Conservation (phyloP, 2,888 invertebrate species). For the Mythimna impura region DNA sequence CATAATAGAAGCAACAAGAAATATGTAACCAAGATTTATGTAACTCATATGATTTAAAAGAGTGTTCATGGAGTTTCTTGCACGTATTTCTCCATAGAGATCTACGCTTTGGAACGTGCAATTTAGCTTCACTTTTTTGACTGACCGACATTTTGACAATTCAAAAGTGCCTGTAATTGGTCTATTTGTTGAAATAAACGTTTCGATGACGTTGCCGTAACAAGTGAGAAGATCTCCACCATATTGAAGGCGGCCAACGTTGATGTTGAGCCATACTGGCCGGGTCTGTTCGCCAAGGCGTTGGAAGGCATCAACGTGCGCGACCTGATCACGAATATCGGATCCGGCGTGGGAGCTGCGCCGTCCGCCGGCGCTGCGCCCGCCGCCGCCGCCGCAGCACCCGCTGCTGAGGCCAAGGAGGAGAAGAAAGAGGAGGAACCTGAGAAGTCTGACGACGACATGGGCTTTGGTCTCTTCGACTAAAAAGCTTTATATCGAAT, state of each 20-base stretch:
- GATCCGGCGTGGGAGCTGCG: slow-evolving; percentile 97
- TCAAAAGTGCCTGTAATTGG: too few relatives aligned
- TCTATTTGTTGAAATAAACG: too few relatives aligned
- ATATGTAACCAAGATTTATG: too few relatives aligned
- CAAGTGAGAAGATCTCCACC: slow-evolving; percentile 99
- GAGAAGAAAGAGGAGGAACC: slow-evolving; percentile 95
- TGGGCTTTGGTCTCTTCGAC: slow-evolving; percentile 97
- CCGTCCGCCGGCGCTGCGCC: slow-evolving; percentile 93
- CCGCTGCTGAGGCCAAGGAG: slow-evolving; percentile 93
- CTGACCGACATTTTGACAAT: too few relatives aligned
- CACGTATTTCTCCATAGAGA: too few relatives aligned
- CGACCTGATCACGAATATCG: slow-evolving; percentile 97
- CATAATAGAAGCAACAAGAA: too few relatives aligned
- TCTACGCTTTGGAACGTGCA: too few relatives aligned
- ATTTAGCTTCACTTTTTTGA: too few relatives aligned
- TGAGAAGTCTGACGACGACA: slow-evolving; percentile 97
- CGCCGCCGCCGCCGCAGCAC: slow-evolving; percentile 92
- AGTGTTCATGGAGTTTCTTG: too few relatives aligned
- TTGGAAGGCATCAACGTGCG: slow-evolving; percentile 98
- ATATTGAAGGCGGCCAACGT: slow-evolving; percentile 99
- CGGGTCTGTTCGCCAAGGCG: slow-evolving; percentile 99
- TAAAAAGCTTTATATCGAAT: slow-evolving; percentile 89
- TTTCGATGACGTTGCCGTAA: too few relatives aligned
- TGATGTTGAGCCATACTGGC: slow-evolving; percentile 99
- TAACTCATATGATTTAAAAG: too few relatives aligned